phyloP scores from a whole-genome alignment of 2,888 invertebrate species.

The Andricus quercusramuli region DNA sequence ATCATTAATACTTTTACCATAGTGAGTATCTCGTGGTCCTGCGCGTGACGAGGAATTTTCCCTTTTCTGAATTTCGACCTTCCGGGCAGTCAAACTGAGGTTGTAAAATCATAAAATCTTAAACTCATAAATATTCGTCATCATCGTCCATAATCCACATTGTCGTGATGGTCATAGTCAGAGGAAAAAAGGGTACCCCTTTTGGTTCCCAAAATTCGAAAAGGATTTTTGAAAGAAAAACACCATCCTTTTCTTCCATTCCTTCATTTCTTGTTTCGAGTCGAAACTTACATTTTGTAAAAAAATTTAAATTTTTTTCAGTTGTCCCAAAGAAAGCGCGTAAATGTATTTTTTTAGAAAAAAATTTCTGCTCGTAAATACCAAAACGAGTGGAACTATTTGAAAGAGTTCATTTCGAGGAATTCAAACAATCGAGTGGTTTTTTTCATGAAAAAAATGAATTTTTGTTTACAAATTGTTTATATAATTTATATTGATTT shows the following conservation, averaged over 20 bases:
- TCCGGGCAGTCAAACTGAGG: conserved; percentile 59
- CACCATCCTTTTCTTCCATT: not conserved
- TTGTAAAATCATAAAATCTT: conserved; percentile 69
- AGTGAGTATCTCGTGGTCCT: not conserved
- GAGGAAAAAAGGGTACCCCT: not conserved
- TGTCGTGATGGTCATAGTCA: conserved; percentile 49
- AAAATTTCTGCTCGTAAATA: too few relatives aligned
- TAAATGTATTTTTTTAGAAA: too few relatives aligned
- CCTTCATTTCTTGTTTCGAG: not conserved
- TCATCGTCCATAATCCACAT: conserved; percentile 72
- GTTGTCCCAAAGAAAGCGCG: too few relatives aligned
- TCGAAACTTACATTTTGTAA: too few relatives aligned
- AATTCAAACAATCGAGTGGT: too few relatives aligned
- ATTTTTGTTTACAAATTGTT: too few relatives aligned
- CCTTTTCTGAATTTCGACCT: conserved; percentile 50
- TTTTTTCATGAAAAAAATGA: too few relatives aligned
- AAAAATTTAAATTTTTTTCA: too few relatives aligned
- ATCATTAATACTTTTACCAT: too few relatives aligned
- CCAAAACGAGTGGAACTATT: too few relatives aligned
- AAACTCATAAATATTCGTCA: conserved; percentile 75
- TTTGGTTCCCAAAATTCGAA: not conserved
- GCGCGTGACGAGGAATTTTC: conserved; percentile 34
- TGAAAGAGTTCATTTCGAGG: too few relatives aligned
- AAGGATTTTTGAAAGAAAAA: not conserved
- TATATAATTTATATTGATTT: too few relatives aligned